phyloP scores from a whole-genome alignment of 2,113 vertebrate species.

The Physeter macrocephalus region DNA sequence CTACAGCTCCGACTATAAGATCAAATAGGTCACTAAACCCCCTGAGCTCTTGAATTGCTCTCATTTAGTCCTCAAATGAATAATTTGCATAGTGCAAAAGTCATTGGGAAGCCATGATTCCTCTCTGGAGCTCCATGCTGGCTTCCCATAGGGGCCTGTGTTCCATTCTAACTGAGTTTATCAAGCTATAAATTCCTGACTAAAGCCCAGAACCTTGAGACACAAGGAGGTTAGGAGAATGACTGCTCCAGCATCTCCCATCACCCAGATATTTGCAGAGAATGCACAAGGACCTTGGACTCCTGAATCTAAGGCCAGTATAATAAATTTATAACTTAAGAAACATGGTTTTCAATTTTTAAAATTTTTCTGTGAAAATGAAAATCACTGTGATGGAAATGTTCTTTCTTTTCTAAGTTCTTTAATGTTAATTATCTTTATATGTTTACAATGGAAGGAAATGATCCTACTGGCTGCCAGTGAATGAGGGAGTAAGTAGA shows the following conservation, averaged over 20 bases:
- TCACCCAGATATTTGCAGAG: background rate
- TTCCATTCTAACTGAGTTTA: background rate
- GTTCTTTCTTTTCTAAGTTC: background rate
- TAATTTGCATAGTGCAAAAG: background rate
- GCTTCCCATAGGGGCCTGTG: background rate
- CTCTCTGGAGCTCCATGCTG: background rate
- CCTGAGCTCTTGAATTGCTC: background rate
- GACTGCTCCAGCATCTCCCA: background rate
- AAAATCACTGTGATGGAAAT: background rate
- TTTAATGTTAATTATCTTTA: constrained; percentile 8
- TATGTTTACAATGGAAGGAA: background rate
- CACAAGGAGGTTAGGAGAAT: background rate
- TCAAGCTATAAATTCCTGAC: background rate
- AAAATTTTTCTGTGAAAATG: background rate
- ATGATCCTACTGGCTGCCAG: background rate
- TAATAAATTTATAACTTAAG: background rate
- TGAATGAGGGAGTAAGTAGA: background rate
- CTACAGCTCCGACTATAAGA: background rate
- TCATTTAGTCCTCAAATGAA: background rate
- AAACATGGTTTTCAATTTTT: background rate
- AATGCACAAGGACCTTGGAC: background rate
- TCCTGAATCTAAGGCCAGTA: background rate
- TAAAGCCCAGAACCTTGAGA: background rate
- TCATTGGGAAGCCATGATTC: background rate
- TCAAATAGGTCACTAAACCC: background rate